These are phyloP conservation scores for Megaceryle torquata DNA, from an alignment of 2,113 vertebrate genomes.

Conservation along the genomic window DNA sequence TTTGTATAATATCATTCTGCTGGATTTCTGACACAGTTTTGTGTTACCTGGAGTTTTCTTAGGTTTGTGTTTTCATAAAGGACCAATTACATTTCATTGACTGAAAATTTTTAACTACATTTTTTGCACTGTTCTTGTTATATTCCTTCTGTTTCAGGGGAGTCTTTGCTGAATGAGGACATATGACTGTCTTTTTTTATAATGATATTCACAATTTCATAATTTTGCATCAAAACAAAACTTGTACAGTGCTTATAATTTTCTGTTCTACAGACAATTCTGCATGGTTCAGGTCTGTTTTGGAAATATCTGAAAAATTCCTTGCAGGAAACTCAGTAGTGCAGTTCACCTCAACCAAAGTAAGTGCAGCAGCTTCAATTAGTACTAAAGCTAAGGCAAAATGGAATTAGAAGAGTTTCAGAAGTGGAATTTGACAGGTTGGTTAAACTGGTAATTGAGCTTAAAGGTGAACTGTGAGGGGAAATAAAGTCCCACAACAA, in stretches of 20 bases:
- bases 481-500: not conserved
- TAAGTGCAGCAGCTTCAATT: conserved; percentile 4
- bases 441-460: conserved; percentile 18
- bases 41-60: not conserved
- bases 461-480: not conserved
- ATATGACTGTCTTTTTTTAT: not conserved
- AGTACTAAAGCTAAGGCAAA: not conserved
- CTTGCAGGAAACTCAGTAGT: not conserved
- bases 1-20: not conserved
- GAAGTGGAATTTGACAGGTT: not conserved
- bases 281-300: not conserved
- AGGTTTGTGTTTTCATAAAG: not conserved
- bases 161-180: not conserved
- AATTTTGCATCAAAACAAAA: not conserved
- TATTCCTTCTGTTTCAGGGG: not conserved
- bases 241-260: not conserved
- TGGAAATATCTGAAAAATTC: not conserved
- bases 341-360: not conserved
- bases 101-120: not conserved
- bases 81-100: not conserved
- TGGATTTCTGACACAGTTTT: not conserved
- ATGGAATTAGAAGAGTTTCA: not conserved
- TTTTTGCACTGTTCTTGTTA: not conserved
- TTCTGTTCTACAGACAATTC: not conserved
- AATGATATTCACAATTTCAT: not conserved